Percentiles rank a stretch among this genome's conserved stretches.
These are phyloP conservation scores for Poecilia gillii DNA, from an alignment of 2,797 vertebrate genomes.

Conservation along the genomic window DNA sequence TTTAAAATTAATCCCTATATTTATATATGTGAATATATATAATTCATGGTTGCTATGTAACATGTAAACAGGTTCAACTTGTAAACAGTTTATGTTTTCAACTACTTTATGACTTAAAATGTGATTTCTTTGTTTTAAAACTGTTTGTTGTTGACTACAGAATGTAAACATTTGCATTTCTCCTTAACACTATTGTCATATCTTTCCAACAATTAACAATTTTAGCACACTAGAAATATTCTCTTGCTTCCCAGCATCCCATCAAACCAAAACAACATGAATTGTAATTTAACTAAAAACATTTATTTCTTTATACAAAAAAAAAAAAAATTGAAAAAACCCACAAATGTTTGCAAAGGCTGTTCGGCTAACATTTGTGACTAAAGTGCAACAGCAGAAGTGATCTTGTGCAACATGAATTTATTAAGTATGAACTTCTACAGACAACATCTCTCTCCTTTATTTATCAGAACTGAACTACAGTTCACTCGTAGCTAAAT, in stretches of 20 bases:
- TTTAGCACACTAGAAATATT: neutral
- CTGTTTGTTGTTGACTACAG: neutral
- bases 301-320: conserved; percentile 44
- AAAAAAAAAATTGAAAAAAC: conserved; percentile 41
- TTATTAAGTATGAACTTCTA: conserved; percentile 50
- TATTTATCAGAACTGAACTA: conserved; percentile 27
- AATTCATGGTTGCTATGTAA: neutral
- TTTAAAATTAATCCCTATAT: neutral
- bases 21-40: no score
- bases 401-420: conserved; percentile 47
- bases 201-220: neutral
- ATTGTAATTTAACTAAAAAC: conserved; percentile 33
- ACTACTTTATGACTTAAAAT: neutral
- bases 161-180: neutral
- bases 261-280: conserved; percentile 28
- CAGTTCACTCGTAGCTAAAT: conserved; percentile 20
- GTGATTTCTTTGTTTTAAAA: neutral
- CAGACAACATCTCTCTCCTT: conserved; percentile 34
- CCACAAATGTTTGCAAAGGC: conserved; percentile 12
- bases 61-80: neutral
- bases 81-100: neutral
- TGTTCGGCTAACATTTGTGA: conserved; percentile 25
- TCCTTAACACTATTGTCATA: neutral
- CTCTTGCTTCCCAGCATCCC: neutral
- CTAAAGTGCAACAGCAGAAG: conserved; percentile 41